Conservation (phyloP, 2,888 invertebrate species). For the Geophilus truncorum region DNA sequence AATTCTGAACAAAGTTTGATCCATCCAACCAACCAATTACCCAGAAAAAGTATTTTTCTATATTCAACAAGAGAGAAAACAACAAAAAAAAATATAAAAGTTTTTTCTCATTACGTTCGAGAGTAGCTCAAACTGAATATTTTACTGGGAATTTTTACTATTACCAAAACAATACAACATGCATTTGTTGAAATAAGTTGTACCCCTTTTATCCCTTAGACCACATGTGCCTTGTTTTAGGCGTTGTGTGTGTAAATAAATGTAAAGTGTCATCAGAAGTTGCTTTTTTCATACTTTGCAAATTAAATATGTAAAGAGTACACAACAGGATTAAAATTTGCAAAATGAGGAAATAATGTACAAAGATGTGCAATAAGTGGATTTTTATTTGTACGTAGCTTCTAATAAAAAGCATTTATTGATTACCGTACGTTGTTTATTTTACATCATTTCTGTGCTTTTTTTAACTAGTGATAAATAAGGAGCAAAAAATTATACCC, state of each 20-base stretch:
- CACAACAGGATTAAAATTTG: background rate
- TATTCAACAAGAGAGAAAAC: background rate
- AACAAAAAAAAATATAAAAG: background rate
- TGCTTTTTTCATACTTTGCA: background rate
- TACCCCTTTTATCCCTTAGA: background rate
- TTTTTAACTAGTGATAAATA: too few relatives aligned
- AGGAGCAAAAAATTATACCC: too few relatives aligned
- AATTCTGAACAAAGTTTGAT: background rate
- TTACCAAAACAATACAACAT: background rate
- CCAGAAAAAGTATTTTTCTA: background rate
- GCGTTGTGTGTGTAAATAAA: background rate
- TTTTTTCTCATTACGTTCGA: background rate
- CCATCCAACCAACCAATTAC: background rate
- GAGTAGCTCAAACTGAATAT: background rate
- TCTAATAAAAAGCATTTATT: slow-evolving; percentile 14
- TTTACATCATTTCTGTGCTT: too few relatives aligned
- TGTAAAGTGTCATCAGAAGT: too few relatives aligned
- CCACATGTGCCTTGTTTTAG: background rate
- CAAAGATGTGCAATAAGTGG: slow-evolving; percentile 11
- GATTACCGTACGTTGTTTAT: background rate
- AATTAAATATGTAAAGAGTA: too few relatives aligned
- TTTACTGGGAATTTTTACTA: background rate
- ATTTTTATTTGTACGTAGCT: background rate
- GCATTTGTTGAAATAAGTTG: background rate
- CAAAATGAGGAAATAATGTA: background rate